Evolutionary conservation across 2,113 vertebrate species (phyloP).

Genomic region (Aramus guarauna): DNA sequence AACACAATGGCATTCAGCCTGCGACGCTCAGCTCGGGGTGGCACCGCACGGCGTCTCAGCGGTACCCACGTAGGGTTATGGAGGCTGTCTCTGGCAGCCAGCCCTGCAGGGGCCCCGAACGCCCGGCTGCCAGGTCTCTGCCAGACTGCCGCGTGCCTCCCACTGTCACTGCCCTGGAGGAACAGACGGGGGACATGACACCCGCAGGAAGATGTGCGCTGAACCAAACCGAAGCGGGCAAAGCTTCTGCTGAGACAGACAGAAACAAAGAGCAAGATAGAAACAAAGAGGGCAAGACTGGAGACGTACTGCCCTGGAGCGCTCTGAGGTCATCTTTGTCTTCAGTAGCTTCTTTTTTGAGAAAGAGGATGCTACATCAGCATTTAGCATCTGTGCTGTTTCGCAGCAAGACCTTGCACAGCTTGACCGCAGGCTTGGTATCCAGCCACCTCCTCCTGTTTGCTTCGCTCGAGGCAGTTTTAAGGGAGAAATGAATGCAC

Average conservation of each 20-base stretch:
- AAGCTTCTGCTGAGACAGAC: neutral
- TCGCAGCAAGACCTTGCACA: neutral
- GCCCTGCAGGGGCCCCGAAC: neutral
- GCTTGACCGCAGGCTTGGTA: neutral
- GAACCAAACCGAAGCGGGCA: neutral
- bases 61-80: neutral
- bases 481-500: neutral
- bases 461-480: neutral
- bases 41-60: fast-evolving
- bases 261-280: neutral
- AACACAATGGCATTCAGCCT: neutral
- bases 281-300: neutral
- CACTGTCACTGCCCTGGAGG: too few species aligned
- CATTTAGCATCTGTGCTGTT: fast-evolving
- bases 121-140: neutral
- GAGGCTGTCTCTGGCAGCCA: neutral
- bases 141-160: neutral
- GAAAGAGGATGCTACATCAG: too few species aligned
- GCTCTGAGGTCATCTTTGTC: neutral
- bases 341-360: neutral
- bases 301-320: fast-evolving
- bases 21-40: neutral
- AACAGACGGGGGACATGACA: neutral
- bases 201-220: neutral
- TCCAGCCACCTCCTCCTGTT: neutral